A percentile compares a stretch with the other conserved stretches of the same genome.
These are phyloP conservation scores for Ellobius talpinus DNA, from an alignment of 2,113 vertebrate genomes.

Conservation along the genomic window DNA sequence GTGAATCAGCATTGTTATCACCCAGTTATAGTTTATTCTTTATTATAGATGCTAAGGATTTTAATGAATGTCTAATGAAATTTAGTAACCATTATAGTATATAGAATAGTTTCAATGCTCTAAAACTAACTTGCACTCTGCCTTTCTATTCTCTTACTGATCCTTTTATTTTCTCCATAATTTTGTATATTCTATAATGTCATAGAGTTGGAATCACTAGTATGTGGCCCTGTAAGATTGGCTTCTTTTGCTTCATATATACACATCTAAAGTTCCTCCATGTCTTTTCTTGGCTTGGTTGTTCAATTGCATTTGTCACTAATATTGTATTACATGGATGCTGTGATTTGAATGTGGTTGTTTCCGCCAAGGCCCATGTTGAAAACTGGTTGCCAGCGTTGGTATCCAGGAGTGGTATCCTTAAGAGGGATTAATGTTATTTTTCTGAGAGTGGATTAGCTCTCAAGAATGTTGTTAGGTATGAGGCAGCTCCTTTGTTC, in stretches of 20 bases:
- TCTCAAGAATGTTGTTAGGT: not conserved
- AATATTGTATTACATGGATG: not conserved
- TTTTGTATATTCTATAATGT: not conserved
- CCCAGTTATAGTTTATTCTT: not conserved
- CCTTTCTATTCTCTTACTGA: not conserved
- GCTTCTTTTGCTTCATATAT: not conserved
- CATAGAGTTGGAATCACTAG: not conserved
- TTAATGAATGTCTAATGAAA: not conserved
- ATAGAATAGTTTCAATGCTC: not conserved
- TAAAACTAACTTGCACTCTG: not conserved
- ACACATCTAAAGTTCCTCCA: not conserved
- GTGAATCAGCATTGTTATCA: not conserved
- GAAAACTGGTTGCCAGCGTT: not conserved
- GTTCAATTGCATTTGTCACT: conserved; percentile 16
- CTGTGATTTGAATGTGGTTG: not conserved
- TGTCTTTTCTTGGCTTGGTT: not conserved
- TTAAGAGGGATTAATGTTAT: not conserved
- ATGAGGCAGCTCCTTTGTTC: not conserved
- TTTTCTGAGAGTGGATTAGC: not conserved
- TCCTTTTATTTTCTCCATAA: not conserved
- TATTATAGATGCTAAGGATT: not conserved
- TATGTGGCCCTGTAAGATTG: not conserved
- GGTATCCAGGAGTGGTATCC: not conserved
- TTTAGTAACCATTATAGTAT: not conserved
- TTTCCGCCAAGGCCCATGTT: not conserved